Percentiles rank a stretch among this genome's conserved stretches.
Conservation (phyloP, 2,797 vertebrate species). For the Anguilla pacifica region DNA sequence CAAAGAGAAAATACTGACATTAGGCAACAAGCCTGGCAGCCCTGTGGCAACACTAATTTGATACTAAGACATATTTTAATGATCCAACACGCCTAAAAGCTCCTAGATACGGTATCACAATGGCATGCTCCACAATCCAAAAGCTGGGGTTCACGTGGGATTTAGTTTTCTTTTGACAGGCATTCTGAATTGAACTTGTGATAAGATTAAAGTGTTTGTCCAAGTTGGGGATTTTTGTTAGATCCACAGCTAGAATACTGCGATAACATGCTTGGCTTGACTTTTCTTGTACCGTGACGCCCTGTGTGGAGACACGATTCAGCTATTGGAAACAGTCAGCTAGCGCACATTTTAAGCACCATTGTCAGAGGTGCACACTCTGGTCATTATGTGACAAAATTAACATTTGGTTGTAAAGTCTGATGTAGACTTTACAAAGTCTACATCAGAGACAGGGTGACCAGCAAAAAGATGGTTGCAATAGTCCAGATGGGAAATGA, state of each 20-base stretch:
- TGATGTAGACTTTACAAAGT: too few relatives aligned
- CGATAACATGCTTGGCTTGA: conserved; percentile 1
- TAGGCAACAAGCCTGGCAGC: background rate
- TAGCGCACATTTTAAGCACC: background rate
- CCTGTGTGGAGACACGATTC: background rate
- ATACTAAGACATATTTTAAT: background rate
- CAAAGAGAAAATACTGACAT: background rate
- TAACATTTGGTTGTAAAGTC: background rate
- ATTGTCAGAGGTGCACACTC: background rate
- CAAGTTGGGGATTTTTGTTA: conserved; percentile 23
- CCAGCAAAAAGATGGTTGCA: background rate
- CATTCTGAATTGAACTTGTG: background rate
- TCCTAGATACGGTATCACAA: background rate
- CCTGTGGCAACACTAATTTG: background rate
- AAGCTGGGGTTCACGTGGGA: background rate
- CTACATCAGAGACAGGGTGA: background rate
- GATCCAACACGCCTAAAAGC: background rate
- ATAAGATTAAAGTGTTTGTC: conserved; percentile 33
- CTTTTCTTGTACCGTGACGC: background rate
- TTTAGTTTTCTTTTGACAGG: conserved; percentile 19
- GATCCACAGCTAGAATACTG: conserved; percentile 15
- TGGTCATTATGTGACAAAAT: background rate
- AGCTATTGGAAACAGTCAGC: background rate
- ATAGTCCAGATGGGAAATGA: background rate
- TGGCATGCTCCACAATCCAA: background rate